Base-by-base conservation (phyloP, 2,113 vertebrate species). In the Syrmaticus mikado region DNA sequence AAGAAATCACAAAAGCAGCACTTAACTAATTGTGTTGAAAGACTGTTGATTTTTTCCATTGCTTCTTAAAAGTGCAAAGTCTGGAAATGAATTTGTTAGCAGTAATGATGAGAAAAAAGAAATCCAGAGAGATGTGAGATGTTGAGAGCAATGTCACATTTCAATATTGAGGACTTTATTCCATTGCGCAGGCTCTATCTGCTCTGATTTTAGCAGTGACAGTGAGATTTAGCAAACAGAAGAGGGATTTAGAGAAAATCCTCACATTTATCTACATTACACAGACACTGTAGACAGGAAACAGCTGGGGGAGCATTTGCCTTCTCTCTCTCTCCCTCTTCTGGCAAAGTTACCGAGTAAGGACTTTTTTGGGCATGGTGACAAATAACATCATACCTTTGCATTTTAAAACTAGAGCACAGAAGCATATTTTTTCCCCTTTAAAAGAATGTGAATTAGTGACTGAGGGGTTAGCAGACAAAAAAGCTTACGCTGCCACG, bases 211-310 rank as follows among this genome's bases (percentile, higher is more conserved):
- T 98, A 99, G 98, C 98, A 98, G 98, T 98, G 99, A 99, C 98
- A 99, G 99, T 99, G 99, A 99, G 99, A 99, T 99, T 99, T 99
- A 99, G 99, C 98, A 98, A 99, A 99, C 98, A 99, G 99, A 98
- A 99, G 98, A 99, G 98, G 99, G 99, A 99, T 99, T 99, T 99
- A 99, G 98, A 99, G 98, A 99, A 99, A 99, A 99, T 99, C 99
- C 99, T 99, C 99, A 99, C 99, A 99, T 99, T 99, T 99, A 99
- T 99, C 99, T 99, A 99, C 98, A 99, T 99, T 99, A 99, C 99
- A 98, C 98, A 99, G 99, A 99, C 99, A 99, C 99, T 98, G 98
- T 99, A 98, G 99, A 99, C 99, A 99, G 99, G 99, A 99, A 99
- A 99, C 99, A 99, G 99, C 99, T 99, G 99, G 98, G 98, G 98